These are phyloP conservation scores for Cheirogaleus medius DNA, from an alignment of 2,113 vertebrate species.

Conservation along the genomic window DNA sequence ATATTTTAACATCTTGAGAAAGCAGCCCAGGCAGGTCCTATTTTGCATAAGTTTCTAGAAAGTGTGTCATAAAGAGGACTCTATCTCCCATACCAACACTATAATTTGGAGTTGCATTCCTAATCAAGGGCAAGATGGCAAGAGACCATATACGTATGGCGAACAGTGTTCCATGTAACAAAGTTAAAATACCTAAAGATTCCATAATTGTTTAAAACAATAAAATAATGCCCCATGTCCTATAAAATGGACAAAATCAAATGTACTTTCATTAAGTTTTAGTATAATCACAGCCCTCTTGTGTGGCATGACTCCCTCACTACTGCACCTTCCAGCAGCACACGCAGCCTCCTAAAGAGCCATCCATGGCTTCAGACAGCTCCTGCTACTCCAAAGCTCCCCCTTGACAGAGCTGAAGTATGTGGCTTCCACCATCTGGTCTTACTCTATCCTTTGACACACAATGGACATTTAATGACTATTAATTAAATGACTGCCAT, in stretches of 20 bases:
- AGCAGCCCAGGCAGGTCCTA: not conserved
- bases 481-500: not conserved
- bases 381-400: not conserved
- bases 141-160: not conserved
- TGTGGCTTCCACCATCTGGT: not conserved
- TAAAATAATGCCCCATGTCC: not conserved
- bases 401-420: not conserved
- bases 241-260: not conserved
- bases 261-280: not conserved
- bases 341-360: not conserved
- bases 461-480: not conserved
- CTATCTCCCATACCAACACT: not conserved
- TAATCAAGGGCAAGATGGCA: not conserved
- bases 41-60: not conserved
- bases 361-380: not conserved
- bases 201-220: not conserved
- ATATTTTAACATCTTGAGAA: constrained; percentile 30
- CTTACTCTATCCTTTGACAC: not conserved
- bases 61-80: not conserved
- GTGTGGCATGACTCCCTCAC: rapidly evolving
- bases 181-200: not conserved
- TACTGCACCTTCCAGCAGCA: rapidly evolving
- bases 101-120: not conserved
- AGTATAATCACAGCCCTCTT: not conserved
- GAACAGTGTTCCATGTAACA: not conserved